Evolutionary conservation across 2,888 invertebrate species (phyloP).

Genomic region (Yponomeuta plumbellus): DNA sequence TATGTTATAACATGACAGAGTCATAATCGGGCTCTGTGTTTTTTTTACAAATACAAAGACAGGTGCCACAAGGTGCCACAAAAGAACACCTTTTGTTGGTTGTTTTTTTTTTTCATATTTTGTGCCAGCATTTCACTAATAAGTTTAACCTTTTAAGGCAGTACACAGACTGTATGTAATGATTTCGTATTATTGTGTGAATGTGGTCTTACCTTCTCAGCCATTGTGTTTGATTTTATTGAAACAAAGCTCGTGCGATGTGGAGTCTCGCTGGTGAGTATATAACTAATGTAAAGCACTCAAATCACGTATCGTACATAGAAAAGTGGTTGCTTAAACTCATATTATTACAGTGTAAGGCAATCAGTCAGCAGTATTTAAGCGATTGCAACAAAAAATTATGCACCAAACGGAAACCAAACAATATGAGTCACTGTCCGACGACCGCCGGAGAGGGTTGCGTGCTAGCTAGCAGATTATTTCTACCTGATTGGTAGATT

Average conservation of each 20-base stretch:
- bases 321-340: neutral
- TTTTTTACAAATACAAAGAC: neutral
- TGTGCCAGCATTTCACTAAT: neutral
- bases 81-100: neutral
- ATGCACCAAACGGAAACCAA: neutral
- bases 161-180: neutral
- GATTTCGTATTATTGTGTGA: neutral
- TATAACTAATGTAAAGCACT: neutral
- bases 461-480: neutral
- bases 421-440: neutral
- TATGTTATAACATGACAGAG: neutral
- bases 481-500: neutral
- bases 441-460: neutral
- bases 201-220: neutral
- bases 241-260: no score
- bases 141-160: neutral
- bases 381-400: neutral
- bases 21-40: neutral
- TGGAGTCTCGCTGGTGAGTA: neutral
- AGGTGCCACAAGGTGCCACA: neutral
- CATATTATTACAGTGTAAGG: neutral
- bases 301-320: neutral
- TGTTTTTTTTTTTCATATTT: neutral
- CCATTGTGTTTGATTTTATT: neutral
- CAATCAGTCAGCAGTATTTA: neutral